Evolutionary conservation across 2,113 vertebrate species (phyloP), one percentile per base, ranked within the genome.

Genomic region (Pteruthius melanotis): DNA sequence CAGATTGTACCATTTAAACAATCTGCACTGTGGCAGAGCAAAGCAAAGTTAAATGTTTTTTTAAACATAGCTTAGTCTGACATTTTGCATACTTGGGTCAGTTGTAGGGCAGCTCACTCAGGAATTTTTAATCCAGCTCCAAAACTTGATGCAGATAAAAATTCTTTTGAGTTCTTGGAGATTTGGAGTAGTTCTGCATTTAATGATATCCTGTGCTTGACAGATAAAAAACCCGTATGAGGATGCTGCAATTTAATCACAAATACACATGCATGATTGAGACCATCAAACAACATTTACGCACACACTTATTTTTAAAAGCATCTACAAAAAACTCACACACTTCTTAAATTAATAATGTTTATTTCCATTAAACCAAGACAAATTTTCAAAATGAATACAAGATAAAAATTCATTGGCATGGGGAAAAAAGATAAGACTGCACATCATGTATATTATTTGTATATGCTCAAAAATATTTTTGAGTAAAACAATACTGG

Each of bases 331-430:
- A 94, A 84, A 63, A 86, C 54, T 23, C 86, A 93, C 68, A 91
- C 74, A 18, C 54, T 69, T 87, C 57, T 88, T 91, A 96, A 93
- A 90, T 93, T 45, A 95, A 19, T 94, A 79, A 85, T 30, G 31
- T 98, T 98, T 98, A 98, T 98, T 98, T 98, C 77, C 86, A 83
- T 95, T 82, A 94, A 93, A 96, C 22, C 61, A 83, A 97, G 83
- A 82, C 77, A 93, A 82, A 63, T 94, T 94, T 83, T 95, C 65
- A 96, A 95, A 97, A 92, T 96, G 71, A 96, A 94, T 80, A 66
- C 92, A 95, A 93, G 39, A 70, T 89, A 95, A 94, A 94, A 95
- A 92, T 47, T 71, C 87, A 77, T 75, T 93, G 92, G 81, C 79
- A 96, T 95, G 61, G 83, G 87, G 59, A 19, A 56, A 92, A 91